Evolutionary conservation across 2,113 vertebrate genomes (phyloP), one percentile per base, ranked within the genome.

Genomic region (Hyla sarda): DNA sequence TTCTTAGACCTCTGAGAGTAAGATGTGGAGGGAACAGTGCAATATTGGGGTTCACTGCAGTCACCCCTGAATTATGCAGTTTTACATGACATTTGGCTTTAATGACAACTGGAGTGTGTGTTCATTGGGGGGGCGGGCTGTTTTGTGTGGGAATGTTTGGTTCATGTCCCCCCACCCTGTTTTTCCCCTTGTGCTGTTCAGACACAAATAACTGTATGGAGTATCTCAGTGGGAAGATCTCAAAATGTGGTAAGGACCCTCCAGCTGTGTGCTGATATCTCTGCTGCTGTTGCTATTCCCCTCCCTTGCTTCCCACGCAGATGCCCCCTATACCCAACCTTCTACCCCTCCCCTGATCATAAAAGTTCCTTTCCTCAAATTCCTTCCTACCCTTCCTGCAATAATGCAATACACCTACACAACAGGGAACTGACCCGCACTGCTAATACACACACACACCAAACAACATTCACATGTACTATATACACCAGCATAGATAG

Each of bases 161-260:
- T 93, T 93, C 93, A 93, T 92, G 89, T 89, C 90, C 91, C 89
- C 92, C 92, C 94, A 91, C 91, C 91, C 92, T 87, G 91, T 48
- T 87, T 87, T 74, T 95, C 92, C 93, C 92, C 5, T 91, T 93
- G 92, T 94, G 87, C 92, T 91, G 94, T 95, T 91, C 92, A 96
- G 95, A 95, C 95, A 93, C 93, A 91, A 95, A 94, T 94, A 95
- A 96, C 94, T 96, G 95, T 95, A 93, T 95, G 94, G 95, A 92
- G 88, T 93, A 94, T 94, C 94, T 95, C 94, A 95, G 96, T 94
- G 94, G 96, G 95, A 97, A 96, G 95, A 92, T 96, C 94, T 96
- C 95, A 93, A 99, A 96, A 92, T 95, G 96, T 95, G 97, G 97
- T 98, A 99, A 98, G 97, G 95, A 89, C 65, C 90, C 77, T 87